Evolutionary conservation across 2,888 invertebrate species (phyloP).

Genomic region (Orthosia gracilis): DNA sequence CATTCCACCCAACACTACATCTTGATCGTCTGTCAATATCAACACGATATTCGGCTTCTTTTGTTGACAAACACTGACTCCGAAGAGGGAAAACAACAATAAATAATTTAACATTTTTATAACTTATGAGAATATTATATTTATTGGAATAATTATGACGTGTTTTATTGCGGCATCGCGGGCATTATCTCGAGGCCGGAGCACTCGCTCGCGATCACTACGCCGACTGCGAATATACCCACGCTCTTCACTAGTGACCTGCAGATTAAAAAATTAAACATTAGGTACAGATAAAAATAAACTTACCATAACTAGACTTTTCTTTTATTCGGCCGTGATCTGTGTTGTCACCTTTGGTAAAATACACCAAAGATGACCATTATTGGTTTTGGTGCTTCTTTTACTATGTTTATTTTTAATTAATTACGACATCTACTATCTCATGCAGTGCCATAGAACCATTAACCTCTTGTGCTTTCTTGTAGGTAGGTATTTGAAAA

Average conservation of each 20-base stretch:
- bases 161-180: constrained; percentile 86
- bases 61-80: constrained; percentile 69
- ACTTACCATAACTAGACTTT: constrained; percentile 18
- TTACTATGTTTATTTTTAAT: background rate
- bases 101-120: constrained; percentile 85
- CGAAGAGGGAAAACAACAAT: constrained; percentile 77
- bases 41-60: constrained; percentile 94
- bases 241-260: constrained; percentile 96
- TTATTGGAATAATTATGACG: constrained; percentile 9
- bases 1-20: constrained; percentile 94
- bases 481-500: too few relatives aligned
- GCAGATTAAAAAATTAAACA: constrained; percentile 76
- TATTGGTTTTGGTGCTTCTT: background rate
- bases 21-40: constrained; percentile 97
- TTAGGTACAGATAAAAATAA: constrained; percentile 45
- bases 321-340: constrained; percentile 5
- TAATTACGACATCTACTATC: too few relatives aligned
- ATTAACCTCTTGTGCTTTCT: too few relatives aligned
- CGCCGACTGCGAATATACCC: constrained; percentile 94
- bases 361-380: too few relatives aligned
- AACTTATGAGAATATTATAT: constrained; percentile 59
- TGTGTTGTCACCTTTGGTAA: background rate
- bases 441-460: too few relatives aligned
- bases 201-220: constrained; percentile 95
- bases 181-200: constrained; percentile 94